Percentiles rank a stretch among this genome's conserved stretches.
Conservation (phyloP, 2,797 vertebrate species). For the Loriculus beryllinus region DNA sequence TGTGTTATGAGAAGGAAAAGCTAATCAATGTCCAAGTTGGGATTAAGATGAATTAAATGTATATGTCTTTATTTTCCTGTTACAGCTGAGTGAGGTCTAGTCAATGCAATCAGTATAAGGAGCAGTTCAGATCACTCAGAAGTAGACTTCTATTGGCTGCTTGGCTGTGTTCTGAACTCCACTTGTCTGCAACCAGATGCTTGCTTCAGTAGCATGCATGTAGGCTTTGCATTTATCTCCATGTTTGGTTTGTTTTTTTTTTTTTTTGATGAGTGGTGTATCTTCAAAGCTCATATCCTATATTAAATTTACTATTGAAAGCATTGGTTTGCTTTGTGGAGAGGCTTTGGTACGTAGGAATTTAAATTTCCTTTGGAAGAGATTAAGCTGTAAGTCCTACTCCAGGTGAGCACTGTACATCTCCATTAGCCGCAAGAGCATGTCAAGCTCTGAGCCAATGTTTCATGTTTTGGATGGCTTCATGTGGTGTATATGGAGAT, state of each 20-base stretch:
- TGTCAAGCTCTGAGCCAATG: background rate
- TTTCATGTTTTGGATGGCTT: background rate
- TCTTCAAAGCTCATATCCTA: background rate
- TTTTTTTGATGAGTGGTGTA: background rate
- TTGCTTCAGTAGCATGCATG: background rate
- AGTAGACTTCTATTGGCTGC: background rate
- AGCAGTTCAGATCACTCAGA: background rate
- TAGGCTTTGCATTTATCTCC: background rate
- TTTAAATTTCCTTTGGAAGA: background rate
- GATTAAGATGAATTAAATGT: background rate
- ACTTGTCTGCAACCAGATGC: background rate
- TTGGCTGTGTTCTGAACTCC: background rate
- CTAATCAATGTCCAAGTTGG: background rate
- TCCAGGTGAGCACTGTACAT: background rate
- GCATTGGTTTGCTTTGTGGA: background rate
- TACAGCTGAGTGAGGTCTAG: background rate
- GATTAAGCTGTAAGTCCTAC: background rate
- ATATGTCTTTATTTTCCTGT: background rate
- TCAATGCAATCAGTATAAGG: background rate
- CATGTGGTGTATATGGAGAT: rapidly evolving
- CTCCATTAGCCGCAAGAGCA: background rate
- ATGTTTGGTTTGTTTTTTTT: no score
- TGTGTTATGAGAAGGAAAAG: background rate
- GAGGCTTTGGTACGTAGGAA: background rate
- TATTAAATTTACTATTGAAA: background rate